A percentile compares a stretch with the other conserved stretches of the same genome.
Evolutionary conservation across 2,113 vertebrate species (phyloP).

Genomic region (Pollimyrus isidori): DNA sequence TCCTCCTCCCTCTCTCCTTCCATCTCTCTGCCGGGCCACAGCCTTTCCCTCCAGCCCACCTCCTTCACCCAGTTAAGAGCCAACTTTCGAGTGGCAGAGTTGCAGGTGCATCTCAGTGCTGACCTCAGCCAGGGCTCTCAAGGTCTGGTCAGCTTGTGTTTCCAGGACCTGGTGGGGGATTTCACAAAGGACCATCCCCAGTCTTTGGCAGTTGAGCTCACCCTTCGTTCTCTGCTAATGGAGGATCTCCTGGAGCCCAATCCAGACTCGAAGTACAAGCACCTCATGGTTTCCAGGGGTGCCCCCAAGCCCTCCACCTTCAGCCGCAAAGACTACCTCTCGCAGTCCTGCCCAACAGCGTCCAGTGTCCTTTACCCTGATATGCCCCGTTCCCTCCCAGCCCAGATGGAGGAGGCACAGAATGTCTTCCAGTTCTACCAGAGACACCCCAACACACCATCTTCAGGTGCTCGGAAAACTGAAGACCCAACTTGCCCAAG

Average conservation of each 20-base stretch:
- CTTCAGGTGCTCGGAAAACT: conserved; percentile 58
- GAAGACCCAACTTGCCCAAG: conserved; percentile 70
- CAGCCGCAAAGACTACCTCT: conserved; percentile 85
- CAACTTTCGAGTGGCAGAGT: conserved; percentile 77
- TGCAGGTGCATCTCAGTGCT: conserved; percentile 85
- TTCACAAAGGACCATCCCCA: conserved; percentile 90
- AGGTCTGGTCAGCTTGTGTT: conserved; percentile 85
- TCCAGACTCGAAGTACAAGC: conserved; percentile 84
- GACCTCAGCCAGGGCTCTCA: conserved; percentile 88
- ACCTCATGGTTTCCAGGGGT: conserved; percentile 91
- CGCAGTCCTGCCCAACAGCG: conserved; percentile 82
- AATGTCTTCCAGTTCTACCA: conserved; percentile 98
- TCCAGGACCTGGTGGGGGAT: conserved; percentile 89
- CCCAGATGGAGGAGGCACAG: conserved; percentile 90
- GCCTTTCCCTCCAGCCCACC: conserved; percentile 29
- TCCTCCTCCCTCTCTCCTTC: conserved; percentile 48
- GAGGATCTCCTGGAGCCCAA: conserved; percentile 89
- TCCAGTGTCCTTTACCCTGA: conserved; percentile 81
- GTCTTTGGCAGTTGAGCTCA: conserved; percentile 76
- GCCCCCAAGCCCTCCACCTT: conserved; percentile 86
- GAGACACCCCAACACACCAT: conserved; percentile 70
- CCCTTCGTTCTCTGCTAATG: conserved; percentile 86
- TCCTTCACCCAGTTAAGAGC: conserved; percentile 86
- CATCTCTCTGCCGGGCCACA: conserved; percentile 46
- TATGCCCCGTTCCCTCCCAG: conserved; percentile 91